These are phyloP conservation scores for Tetrao urogallus DNA, from an alignment of 2,113 vertebrate genomes.

Conservation along the genomic window DNA sequence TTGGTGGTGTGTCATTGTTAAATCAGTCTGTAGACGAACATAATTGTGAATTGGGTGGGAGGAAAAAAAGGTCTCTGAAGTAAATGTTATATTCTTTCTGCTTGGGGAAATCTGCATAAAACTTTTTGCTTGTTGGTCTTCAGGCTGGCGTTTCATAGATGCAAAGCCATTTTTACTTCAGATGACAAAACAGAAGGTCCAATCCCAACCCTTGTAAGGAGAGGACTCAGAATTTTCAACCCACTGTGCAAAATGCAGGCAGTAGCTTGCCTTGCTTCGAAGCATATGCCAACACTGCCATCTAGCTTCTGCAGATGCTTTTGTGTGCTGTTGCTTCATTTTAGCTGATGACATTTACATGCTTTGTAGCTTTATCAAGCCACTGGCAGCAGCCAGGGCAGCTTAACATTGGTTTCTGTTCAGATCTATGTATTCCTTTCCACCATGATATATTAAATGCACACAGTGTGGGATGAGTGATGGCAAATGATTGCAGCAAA, in stretches of 20 bases:
- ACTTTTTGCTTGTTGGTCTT: neutral
- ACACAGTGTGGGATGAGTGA: rapidly evolving
- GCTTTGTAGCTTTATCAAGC: neutral
- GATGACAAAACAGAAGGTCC: neutral
- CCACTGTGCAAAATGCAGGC: rapidly evolving
- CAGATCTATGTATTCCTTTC: neutral
- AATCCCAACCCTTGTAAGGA: rapidly evolving
- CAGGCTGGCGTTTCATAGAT: neutral
- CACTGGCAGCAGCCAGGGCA: rapidly evolving
- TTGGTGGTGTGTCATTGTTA: neutral
- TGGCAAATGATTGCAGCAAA: neutral
- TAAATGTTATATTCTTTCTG: neutral
- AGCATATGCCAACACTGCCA: neutral
- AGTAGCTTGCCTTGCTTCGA: neutral
- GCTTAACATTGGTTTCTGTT: neutral
- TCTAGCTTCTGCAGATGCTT: neutral
- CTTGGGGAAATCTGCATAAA: neutral
- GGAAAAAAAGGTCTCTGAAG: neutral
- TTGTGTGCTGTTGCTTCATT: neutral
- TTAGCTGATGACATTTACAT: rapidly evolving
- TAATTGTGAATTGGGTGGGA: neutral
- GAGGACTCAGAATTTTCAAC: neutral
- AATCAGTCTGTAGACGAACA: rapidly evolving
- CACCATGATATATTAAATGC: neutral
- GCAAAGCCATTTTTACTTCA: neutral